Percentiles rank a stretch among this genome's conserved stretches.
Evolutionary conservation across 2,113 vertebrate species (phyloP).

Genomic region (Halcyon senegalensis): DNA sequence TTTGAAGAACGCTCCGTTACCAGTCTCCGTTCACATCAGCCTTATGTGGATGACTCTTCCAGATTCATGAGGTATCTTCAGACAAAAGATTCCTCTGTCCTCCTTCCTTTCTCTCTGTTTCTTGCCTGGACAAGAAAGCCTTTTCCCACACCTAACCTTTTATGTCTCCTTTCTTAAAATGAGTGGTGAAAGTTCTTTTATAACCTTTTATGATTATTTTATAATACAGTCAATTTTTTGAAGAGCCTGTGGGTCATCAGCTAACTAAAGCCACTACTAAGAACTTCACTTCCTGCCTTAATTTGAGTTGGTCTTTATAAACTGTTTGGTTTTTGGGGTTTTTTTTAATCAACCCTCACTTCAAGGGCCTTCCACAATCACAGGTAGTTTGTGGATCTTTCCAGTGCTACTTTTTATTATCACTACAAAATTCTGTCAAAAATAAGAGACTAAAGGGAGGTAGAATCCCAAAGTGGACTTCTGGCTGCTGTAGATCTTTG

Average conservation of each 20-base stretch:
- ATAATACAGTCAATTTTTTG: neutral
- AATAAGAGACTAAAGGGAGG: neutral
- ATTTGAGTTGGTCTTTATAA: neutral
- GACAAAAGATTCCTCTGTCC: neutral
- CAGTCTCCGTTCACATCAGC: neutral
- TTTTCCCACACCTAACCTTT: neutral
- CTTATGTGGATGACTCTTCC: neutral
- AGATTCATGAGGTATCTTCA: neutral
- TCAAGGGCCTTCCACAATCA: neutral
- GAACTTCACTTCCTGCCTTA: neutral
- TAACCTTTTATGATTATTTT: neutral
- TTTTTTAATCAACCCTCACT: neutral
- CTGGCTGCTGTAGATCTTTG: neutral
- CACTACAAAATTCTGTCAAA: neutral
- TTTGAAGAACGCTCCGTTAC: neutral
- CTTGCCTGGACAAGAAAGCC: neutral
- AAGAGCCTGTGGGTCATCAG: neutral
- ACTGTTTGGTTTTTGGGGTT: neutral
- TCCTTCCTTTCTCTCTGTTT: neutral
- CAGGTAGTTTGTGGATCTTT: neutral
- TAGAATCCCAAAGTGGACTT: neutral
- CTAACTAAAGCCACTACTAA: neutral
- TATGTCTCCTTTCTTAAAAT: neutral
- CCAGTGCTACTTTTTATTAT: neutral
- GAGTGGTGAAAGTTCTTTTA: neutral